These are phyloP conservation scores for Melitaea cinxia DNA, from an alignment of 1,140 invertebrate genomes.

Conservation along the genomic window DNA sequence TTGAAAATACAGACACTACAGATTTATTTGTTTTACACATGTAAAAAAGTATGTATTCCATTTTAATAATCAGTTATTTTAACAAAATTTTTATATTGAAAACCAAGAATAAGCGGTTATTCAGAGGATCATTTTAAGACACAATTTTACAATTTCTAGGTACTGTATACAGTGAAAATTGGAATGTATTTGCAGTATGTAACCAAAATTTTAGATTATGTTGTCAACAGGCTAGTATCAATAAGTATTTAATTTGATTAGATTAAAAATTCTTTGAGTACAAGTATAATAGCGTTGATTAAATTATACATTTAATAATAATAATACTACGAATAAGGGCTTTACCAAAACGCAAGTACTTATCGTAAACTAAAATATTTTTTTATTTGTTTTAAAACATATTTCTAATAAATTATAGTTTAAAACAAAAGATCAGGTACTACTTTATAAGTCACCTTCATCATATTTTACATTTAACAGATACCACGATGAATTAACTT, in stretches of 20 bases:
- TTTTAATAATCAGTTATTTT: too few species aligned
- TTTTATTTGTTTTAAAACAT: conserved; percentile 23
- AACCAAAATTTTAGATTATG: too few species aligned
- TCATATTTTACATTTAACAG: conserved; percentile 24
- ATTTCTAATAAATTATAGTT: conserved; percentile 31
- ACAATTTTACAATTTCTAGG: too few species aligned
- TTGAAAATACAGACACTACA: too few species aligned
- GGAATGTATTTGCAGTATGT: too few species aligned
- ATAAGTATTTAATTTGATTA: background rate
- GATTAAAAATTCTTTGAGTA: conserved; percentile 6
- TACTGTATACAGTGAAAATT: too few species aligned
- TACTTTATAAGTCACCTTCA: conserved; percentile 48
- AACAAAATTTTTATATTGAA: too few species aligned
- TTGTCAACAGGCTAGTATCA: background rate
- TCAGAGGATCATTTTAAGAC: too few species aligned
- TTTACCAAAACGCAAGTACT: conserved; percentile 11
- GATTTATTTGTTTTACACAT: too few species aligned
- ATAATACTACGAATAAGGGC: conserved; percentile 5
- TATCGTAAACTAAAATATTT: conserved; percentile 11
- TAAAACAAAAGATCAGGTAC: conserved; percentile 47
- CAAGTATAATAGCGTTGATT: background rate
- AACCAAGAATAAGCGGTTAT: too few species aligned
- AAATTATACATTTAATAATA: conserved; percentile 2
- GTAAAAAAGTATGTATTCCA: too few species aligned
- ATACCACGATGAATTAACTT: conserved; percentile 17